Percentiles rank a stretch among this genome's conserved stretches.
phyloP scores from a whole-genome alignment of 2,888 invertebrate genomes.

The Phragmatobia fuliginosa region DNA sequence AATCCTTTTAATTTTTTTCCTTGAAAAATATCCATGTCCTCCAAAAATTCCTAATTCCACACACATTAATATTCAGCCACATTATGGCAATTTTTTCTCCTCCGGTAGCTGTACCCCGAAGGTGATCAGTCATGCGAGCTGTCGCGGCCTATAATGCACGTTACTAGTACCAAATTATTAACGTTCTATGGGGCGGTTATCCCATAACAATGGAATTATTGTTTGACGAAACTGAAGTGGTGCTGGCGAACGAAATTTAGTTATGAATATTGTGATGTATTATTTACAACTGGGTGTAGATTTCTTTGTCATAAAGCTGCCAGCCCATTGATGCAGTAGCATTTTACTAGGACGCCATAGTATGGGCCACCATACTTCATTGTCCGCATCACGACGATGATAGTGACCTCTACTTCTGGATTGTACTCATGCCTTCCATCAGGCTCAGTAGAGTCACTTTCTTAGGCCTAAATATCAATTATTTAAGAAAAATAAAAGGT shows the following conservation, averaged over 20 bases:
- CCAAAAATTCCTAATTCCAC: not conserved
- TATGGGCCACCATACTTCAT: too few species aligned
- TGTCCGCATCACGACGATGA: too few species aligned
- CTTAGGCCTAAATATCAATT: too few species aligned
- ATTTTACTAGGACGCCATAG: too few species aligned
- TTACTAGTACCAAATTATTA: constrained; percentile 71
- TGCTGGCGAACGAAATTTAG: constrained; percentile 8
- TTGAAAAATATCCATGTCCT: not conserved
- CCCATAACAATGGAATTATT: constrained; percentile 42
- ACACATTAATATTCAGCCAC: constrained; percentile 23
- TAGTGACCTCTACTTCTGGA: too few species aligned
- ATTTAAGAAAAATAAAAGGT: too few species aligned
- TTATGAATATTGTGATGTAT: constrained; percentile 6
- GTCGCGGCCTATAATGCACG: constrained; percentile 71
- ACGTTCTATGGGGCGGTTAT: constrained; percentile 51
- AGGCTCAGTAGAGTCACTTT: too few species aligned
- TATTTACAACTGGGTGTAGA: not conserved
- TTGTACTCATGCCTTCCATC: too few species aligned
- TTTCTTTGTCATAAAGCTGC: not conserved
- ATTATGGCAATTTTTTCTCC: constrained; percentile 40
- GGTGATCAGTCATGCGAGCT: constrained; percentile 70
- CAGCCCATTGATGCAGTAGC: too few species aligned
- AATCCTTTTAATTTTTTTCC: not conserved
- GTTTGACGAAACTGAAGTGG: constrained; percentile 38
- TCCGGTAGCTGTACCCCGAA: constrained; percentile 46